Base-by-base conservation (phyloP, 1,140 invertebrate species). In the Eupristina koningsbergeri region DNA sequence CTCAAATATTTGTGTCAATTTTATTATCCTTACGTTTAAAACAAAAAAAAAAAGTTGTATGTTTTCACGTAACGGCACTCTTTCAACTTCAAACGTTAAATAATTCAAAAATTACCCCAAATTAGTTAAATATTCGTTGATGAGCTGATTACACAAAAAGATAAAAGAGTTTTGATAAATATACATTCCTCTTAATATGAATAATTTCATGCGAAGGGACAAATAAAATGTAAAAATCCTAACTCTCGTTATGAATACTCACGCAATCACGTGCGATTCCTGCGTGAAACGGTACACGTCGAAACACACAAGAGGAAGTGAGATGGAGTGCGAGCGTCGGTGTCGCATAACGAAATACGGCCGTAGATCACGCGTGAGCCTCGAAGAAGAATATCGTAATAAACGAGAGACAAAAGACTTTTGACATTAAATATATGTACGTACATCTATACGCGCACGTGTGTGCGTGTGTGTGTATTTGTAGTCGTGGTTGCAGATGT, bases 301-400 rank as follows among this genome's bases (percentile, higher is more conserved):
- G 17, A 0, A n/a, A 36, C 15, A 17, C 9, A 41, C 19, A 7
- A 41, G 39, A n/a, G 19, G 0, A n/a, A 45, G 22, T 3, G 36
- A 29, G 45, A 3, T 74, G 22, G 39, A 15, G 6, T 19, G 22
- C 22, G 50, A 17, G 3, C 7, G 7, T 47, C 47, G 31, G 2
- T 31, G 29, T 69, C n/a, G 39, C 63, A 34, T 34, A n/a, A 47
- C 64, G 17, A 71, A 71, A 71, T 80, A 80, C 31, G 64, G 67
- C 63, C 64, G 47, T 80, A 71, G 79, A 71, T 80, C 69, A 80
- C 26, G 41, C 31, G 45, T 8, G 47, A 61, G 53, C 31, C 47
- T 13, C 17, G 13, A 61, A 77, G 50, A 58, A 34, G 47, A 50
- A 71, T 69, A 80, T 71, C 71, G 36, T 80, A 80, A 80, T 80